Percentiles rank a stretch among this genome's conserved stretches.
These are phyloP conservation scores for Capitulum mitella DNA, from an alignment of 2,888 invertebrate genomes.

Conservation along the genomic window DNA sequence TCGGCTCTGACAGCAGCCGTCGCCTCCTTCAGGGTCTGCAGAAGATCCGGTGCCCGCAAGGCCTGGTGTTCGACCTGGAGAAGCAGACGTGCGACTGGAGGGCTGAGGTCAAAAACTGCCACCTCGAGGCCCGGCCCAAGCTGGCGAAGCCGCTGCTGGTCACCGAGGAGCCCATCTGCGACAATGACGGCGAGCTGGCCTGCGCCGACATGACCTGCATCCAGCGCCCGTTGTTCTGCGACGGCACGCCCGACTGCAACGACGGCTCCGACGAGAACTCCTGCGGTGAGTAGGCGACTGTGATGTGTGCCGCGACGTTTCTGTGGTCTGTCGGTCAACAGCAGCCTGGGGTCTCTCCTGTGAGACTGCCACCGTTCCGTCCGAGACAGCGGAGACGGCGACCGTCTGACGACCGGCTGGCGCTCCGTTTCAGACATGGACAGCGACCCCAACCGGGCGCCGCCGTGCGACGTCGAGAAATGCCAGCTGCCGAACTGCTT, in stretches of 20 bases:
- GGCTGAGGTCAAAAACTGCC: slow-evolving; percentile 86
- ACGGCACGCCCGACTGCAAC: slow-evolving; percentile 77
- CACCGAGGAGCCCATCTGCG: slow-evolving; percentile 81
- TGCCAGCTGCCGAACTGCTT: slow-evolving; percentile 87
- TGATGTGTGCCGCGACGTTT: too few relatives aligned
- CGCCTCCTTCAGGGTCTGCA: slow-evolving; percentile 62
- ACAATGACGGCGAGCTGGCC: slow-evolving; percentile 66
- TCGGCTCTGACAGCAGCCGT: too few relatives aligned
- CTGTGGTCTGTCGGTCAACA: too few relatives aligned
- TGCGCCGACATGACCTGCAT: slow-evolving; percentile 81
- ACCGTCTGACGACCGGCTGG: too few relatives aligned
- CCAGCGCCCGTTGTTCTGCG: slow-evolving; percentile 84
- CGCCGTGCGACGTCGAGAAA: slow-evolving; percentile 75
- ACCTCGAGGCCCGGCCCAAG: slow-evolving; percentile 77
- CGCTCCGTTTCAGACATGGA: slow-evolving; percentile 74
- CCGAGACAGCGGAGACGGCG: too few relatives aligned
- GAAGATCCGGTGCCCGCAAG: slow-evolving; percentile 86
- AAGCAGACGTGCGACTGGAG: slow-evolving; percentile 95
- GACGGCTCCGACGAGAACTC: slow-evolving; percentile 86
- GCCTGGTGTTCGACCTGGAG: slow-evolving; percentile 86
- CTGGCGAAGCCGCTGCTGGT: slow-evolving; percentile 76
- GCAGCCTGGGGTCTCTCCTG: too few relatives aligned
- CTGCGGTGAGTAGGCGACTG: slow-evolving; percentile 61
- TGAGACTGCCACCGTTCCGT: too few relatives aligned
- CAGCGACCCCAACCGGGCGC: slow-evolving; percentile 86